These are phyloP conservation scores for Hydroisotoma schaefferi DNA, from an alignment of 2,888 invertebrate genomes.

Conservation along the genomic window DNA sequence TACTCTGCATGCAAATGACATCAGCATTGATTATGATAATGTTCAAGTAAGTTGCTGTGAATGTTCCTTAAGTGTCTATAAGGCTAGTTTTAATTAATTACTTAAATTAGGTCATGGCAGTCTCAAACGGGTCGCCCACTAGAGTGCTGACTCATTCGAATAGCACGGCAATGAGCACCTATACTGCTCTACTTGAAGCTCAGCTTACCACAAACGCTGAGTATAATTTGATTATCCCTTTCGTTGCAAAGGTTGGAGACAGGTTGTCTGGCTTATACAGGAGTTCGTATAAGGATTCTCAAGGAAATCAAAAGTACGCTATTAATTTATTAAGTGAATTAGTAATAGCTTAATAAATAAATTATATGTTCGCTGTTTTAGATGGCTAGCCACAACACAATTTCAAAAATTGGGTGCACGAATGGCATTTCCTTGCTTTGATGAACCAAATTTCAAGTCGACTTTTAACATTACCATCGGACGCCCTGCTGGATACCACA, in stretches of 20 bases:
- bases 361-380: neutral
- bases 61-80: neutral
- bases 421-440: constrained; percentile 39
- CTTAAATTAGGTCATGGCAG: neutral
- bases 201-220: constrained; percentile 8
- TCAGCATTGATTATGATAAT: neutral
- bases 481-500: constrained; percentile 18
- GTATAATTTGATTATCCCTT: constrained; percentile 28
- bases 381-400: constrained; percentile 33
- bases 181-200: constrained; percentile 16
- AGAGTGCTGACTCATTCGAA: constrained; percentile 6
- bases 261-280: constrained; percentile 20
- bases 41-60: constrained; percentile 12
- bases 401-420: constrained; percentile 33
- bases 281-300: constrained; percentile 13
- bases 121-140: neutral
- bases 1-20: constrained; percentile 18
- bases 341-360: neutral
- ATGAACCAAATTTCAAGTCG: constrained; percentile 32
- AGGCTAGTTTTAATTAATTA: neutral
- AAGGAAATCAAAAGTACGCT: constrained; percentile 12
- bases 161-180: constrained; percentile 12
- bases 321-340: neutral
- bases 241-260: constrained; percentile 19
- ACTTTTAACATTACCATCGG: constrained; percentile 37